A percentile compares a stretch with the other conserved stretches of the same genome.
Evolutionary conservation across 2,797 vertebrate species (phyloP).

Genomic region (Neosilurus hyrtlii): DNA sequence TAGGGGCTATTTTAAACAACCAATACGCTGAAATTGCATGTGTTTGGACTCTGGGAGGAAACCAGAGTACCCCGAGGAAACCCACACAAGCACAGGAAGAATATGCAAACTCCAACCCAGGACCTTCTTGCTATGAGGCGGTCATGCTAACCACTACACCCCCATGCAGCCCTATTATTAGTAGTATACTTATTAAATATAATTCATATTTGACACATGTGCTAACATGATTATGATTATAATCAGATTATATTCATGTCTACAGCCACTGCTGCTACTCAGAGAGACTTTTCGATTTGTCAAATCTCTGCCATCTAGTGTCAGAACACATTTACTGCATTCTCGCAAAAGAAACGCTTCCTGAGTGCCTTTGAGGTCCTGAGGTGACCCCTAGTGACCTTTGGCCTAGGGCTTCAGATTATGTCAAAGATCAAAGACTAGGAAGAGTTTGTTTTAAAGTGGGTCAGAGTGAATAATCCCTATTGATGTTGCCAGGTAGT

Average conservation of each 20-base stretch:
- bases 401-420: constrained; percentile 6
- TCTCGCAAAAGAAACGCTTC: neutral
- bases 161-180: too few species aligned
- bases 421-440: constrained; percentile 6
- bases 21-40: too few species aligned
- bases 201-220: too few species aligned
- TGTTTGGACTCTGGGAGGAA: too few species aligned
- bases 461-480: constrained; percentile 28
- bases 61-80: too few species aligned
- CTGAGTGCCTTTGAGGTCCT: neutral
- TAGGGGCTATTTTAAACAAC: too few species aligned
- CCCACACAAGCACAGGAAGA: too few species aligned
- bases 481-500: neutral
- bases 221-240: too few species aligned
- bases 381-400: constrained; percentile 5
- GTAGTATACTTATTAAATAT: neutral
- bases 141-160: too few species aligned
- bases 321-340: neutral
- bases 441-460: constrained; percentile 20
- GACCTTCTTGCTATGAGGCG: too few species aligned
- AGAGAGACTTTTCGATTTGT: neutral
- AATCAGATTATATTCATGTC: neutral
- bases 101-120: too few species aligned
- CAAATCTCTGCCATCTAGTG: constrained; percentile 36
- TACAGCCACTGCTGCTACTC: neutral